These are phyloP conservation scores for Novumbra hubbsi DNA, from an alignment of 2,797 vertebrate genomes.

Conservation along the genomic window DNA sequence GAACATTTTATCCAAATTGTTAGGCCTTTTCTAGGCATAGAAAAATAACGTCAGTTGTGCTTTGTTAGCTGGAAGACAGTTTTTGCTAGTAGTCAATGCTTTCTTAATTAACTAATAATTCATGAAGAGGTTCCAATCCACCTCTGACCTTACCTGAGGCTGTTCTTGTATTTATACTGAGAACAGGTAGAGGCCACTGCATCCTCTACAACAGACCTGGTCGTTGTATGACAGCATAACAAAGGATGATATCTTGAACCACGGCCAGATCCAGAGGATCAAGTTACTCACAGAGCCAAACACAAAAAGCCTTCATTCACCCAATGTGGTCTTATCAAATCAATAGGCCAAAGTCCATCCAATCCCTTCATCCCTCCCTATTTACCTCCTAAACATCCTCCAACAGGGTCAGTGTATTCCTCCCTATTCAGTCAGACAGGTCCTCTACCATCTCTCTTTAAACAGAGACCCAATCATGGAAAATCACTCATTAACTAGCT, in stretches of 20 bases:
- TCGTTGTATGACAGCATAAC: slow-evolving; percentile 23
- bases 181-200: slow-evolving; percentile 8
- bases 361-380: slow-evolving; percentile 1
- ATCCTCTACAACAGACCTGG: slow-evolving; percentile 16
- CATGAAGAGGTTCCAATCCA: not conserved
- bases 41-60: not conserved
- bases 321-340: not conserved
- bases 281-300: slow-evolving; percentile 10
- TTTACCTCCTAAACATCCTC: not conserved
- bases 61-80: not conserved
- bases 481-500: slow-evolving; percentile 55
- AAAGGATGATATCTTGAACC: slow-evolving; percentile 12
- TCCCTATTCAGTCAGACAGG: slow-evolving; percentile 27
- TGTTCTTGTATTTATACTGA: slow-evolving; percentile 18
- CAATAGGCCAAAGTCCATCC: not conserved
- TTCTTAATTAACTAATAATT: not conserved
- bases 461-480: slow-evolving; percentile 33
- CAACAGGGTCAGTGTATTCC: slow-evolving; percentile 10
- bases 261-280: slow-evolving; percentile 11
- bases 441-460: slow-evolving; percentile 32
- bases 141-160: slow-evolving; percentile 28
- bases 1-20: not conserved
- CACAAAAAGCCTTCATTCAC: not conserved
- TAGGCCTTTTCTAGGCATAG: not conserved
- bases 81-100: not conserved